Conservation (phyloP, 2,797 vertebrate species). For the Helicolenus hilgendorfi region DNA sequence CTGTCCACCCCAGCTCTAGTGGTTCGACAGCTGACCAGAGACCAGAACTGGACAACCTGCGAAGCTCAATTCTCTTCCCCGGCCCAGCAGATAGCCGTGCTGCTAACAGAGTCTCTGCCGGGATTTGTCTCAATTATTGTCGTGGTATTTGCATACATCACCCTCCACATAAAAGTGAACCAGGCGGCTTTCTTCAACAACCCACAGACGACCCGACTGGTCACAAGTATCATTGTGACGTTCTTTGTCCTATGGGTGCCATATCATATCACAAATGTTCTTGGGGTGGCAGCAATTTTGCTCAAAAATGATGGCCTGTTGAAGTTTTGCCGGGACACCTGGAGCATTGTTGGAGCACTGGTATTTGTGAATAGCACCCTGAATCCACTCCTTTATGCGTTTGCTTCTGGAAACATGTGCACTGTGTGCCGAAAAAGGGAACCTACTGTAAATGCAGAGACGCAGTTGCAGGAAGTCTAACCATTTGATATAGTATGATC, state of each 20-base stretch:
- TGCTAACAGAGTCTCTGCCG: not conserved
- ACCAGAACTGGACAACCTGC: not conserved
- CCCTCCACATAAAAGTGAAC: conserved; percentile 13
- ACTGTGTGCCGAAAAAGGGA: not conserved
- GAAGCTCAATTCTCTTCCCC: fast-evolving
- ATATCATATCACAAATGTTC: not conserved
- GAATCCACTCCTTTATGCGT: conserved; percentile 55
- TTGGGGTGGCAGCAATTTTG: conserved; percentile 3
- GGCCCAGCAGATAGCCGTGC: not conserved
- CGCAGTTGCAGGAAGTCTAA: not conserved
- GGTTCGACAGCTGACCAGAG: not conserved
- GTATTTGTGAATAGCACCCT: conserved; percentile 35
- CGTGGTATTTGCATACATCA: conserved; percentile 4
- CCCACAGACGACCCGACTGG: conserved; percentile 21
- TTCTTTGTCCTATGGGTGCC: conserved; percentile 42
- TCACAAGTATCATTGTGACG: conserved; percentile 18
- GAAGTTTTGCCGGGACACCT: not conserved
- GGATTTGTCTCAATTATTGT: not conserved
- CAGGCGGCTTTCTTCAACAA: conserved; percentile 44
- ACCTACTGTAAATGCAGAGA: not conserved
- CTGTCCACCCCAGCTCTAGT: conserved; percentile 38
- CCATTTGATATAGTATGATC: not conserved
- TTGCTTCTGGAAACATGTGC: conserved; percentile 19
- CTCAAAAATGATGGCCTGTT: not conserved
- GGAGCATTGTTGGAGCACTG: not conserved